A percentile compares a stretch with the other conserved stretches of the same genome.
phyloP scores from a whole-genome alignment of 2,113 vertebrate genomes.

The Xiphophorus couchianus region DNA sequence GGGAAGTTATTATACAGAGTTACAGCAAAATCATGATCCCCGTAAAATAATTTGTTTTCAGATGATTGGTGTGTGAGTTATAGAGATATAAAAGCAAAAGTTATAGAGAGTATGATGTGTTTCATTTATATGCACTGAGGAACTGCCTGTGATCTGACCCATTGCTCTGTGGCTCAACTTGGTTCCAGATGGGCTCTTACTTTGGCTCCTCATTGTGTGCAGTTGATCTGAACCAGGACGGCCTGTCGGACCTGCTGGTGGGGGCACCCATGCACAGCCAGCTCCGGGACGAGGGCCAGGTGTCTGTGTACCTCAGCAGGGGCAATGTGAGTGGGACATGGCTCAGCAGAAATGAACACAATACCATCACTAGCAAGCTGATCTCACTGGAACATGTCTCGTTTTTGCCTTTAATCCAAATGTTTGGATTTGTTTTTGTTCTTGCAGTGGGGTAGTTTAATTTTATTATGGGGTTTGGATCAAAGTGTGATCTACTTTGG shows the following conservation, averaged over 20 bases:
- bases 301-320: slow-evolving; percentile 94
- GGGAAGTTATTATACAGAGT: slow-evolving; percentile 26
- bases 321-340: slow-evolving; percentile 91
- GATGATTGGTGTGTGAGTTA: slow-evolving; percentile 40
- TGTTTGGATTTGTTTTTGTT: slow-evolving; percentile 26
- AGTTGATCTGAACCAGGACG: slow-evolving; percentile 97
- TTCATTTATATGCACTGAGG: slow-evolving; percentile 37
- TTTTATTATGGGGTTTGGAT: background rate
- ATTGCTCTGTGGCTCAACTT: slow-evolving; percentile 89
- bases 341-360: slow-evolving; percentile 24
- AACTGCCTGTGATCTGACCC: slow-evolving; percentile 80
- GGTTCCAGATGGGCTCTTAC: slow-evolving; percentile 99
- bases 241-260: slow-evolving; percentile 96
- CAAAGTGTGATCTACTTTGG: slow-evolving; percentile 21
- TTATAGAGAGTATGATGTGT: slow-evolving; percentile 20
- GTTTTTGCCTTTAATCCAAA: slow-evolving; percentile 1
- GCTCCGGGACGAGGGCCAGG: slow-evolving; percentile 96
- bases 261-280: slow-evolving; percentile 97
- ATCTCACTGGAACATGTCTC: slow-evolving; percentile 4
- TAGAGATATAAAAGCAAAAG: slow-evolving; percentile 19
- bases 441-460: background rate
- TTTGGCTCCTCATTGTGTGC: slow-evolving; percentile 99
- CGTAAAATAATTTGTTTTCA: slow-evolving; percentile 20
- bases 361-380: slow-evolving; percentile 12
- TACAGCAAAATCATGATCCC: slow-evolving; percentile 11